These are phyloP conservation scores for Carposina sasakii DNA, from an alignment of 1,140 invertebrate species.

Conservation along the genomic window DNA sequence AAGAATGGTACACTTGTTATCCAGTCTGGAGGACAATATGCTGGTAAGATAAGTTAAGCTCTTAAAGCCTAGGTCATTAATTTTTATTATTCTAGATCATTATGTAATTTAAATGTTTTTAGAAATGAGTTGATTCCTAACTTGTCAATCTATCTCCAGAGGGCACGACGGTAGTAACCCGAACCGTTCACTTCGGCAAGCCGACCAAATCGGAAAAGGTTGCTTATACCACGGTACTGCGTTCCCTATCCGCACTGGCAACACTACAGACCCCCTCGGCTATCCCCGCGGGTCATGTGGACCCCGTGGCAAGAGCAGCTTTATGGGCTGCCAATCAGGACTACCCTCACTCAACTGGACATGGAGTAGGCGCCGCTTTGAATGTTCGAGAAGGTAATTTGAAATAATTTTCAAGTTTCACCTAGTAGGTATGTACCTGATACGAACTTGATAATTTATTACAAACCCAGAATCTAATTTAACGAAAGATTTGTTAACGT, in stretches of 20 bases:
- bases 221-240: slow-evolving; percentile 92
- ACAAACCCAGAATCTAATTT: no score
- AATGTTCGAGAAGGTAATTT: slow-evolving; percentile 86
- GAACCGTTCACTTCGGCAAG: slow-evolving; percentile 91
- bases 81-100: no score
- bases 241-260: slow-evolving; percentile 85
- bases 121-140: no score
- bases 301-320: slow-evolving; percentile 83
- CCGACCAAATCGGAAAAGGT: slow-evolving; percentile 84
- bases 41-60: slow-evolving; percentile 66
- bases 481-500: no score
- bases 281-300: slow-evolving; percentile 78
- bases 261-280: slow-evolving; percentile 79
- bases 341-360: slow-evolving; percentile 90
- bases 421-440: no score
- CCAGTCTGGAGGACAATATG: slow-evolving; percentile 83
- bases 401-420: no score
- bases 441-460: no score
- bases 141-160: slow-evolving; percentile 70
- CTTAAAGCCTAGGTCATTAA: not conserved
- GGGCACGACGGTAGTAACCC: slow-evolving; percentile 94
- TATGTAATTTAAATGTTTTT: no score
- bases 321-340: slow-evolving; percentile 88
- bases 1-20: slow-evolving; percentile 79
- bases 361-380: slow-evolving; percentile 91